A percentile compares a stretch with the other conserved stretches of the same genome.
Conservation (phyloP, 2,797 vertebrate genomes). For the Pygocentrus nattereri region DNA sequence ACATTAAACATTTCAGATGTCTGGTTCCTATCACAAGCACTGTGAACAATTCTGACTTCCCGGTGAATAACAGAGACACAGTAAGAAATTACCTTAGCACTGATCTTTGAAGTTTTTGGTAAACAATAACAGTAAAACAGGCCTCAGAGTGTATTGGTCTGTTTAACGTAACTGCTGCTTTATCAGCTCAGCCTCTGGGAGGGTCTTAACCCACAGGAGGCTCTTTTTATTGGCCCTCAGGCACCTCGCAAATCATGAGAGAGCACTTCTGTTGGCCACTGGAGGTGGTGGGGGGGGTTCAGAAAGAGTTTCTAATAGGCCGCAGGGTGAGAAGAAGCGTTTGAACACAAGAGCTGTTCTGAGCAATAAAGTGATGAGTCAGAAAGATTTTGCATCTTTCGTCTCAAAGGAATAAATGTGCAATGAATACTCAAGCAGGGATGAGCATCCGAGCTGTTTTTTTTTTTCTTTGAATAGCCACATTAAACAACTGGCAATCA, state of each 20-base stretch:
- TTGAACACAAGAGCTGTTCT: background rate
- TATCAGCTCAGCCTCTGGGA: background rate
- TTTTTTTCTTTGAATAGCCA: background rate
- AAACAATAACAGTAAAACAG: background rate
- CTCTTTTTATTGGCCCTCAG: conserved; percentile 5
- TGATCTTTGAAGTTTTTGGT: background rate
- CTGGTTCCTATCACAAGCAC: too few species aligned
- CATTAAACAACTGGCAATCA: too few species aligned
- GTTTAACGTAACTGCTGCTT: conserved; percentile 9
- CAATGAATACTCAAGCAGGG: background rate
- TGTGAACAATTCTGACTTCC: background rate
- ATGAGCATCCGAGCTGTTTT: background rate
- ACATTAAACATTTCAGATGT: too few species aligned
- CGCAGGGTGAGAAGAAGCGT: background rate
- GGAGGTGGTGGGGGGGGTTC: conserved; percentile 6
- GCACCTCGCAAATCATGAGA: conserved; percentile 37
- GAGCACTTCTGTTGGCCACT: conserved; percentile 29
- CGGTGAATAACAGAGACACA: background rate
- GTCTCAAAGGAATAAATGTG: background rate
- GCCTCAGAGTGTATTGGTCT: background rate
- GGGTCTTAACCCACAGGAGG: background rate
- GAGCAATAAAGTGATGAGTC: background rate
- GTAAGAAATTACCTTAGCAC: background rate
- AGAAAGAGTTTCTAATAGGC: background rate
- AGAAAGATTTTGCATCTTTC: background rate